phyloP scores from a whole-genome alignment of 2,888 invertebrate genomes.

The Terebella lapidaria region DNA sequence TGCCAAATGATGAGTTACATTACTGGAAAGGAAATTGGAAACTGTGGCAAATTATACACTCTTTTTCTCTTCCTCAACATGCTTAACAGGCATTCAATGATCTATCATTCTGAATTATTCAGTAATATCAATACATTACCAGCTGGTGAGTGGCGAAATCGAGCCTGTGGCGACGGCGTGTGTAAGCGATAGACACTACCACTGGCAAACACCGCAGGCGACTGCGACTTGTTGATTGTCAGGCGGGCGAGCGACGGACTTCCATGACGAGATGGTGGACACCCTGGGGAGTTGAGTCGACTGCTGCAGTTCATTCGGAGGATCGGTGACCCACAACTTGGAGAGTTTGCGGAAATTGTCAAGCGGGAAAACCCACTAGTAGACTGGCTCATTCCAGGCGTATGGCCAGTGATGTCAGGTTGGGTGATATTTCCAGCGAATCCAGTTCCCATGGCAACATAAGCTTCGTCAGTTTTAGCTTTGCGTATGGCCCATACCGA shows the following conservation, averaged over 20 bases:
- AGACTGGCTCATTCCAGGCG: background rate
- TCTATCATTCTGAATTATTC: no score
- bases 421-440: no score
- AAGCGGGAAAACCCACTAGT: slow-evolving; percentile 23
- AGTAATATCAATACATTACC: no score
- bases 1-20: no score
- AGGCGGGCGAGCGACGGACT: slow-evolving; percentile 31
- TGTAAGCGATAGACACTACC: slow-evolving; percentile 39
- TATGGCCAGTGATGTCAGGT: no score
- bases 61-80: no score
- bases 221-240: slow-evolving; percentile 56
- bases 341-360: slow-evolving; percentile 42
- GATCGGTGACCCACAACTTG: slow-evolving; percentile 24
- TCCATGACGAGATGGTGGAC: slow-evolving; percentile 20
- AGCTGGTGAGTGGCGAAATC: no score
- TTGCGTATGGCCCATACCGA: slow-evolving; percentile 76
- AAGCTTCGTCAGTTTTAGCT: slow-evolving; percentile 62
- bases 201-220: slow-evolving; percentile 50
- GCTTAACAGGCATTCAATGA: no score
- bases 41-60: no score
- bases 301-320: slow-evolving; percentile 33
- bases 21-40: slow-evolving; percentile 26
- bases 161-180: slow-evolving; percentile 35
- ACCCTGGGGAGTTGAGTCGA: slow-evolving; percentile 41
- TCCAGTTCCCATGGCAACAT: background rate